Evolutionary conservation across 1,140 invertebrate species (phyloP), one percentile per base, ranked within the genome.

Genomic region (Drosophila leontia): DNA sequence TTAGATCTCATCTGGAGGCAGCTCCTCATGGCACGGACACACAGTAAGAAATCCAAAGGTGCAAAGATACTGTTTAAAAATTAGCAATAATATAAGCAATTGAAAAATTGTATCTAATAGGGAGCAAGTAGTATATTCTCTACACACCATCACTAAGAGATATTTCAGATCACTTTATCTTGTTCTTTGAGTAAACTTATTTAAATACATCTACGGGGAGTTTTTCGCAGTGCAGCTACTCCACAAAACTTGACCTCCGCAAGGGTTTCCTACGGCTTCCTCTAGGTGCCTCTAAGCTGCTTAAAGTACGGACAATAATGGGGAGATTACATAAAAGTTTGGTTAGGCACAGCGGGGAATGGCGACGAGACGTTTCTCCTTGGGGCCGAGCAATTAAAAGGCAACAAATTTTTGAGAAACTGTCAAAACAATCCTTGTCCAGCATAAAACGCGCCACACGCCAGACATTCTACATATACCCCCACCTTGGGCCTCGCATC

Each of bases 331-430:
- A 67, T 59, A 78, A 82, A 85, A 70, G 62, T 79, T 74, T 60
- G 53, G 32, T 26, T 60, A 23, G 37, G 47, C 69, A 37, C 56
- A 42, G 69, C 68, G 45, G 67, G 68, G 32, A 3, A n/a, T 23
- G 19, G 45, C 34, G 26, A 37, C 13, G 50, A 11, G 34, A 35
- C 7, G 35, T 53, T 13, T 7, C 50, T 37, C 35, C 41, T 19
- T 26, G 15, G 42, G 39, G 58, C 53, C 29, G 41, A 47, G 72
- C 83, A 87, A 88, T 84, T 87, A 84, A 88, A 87, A 88, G 35
- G 48, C 85, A 65, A 87, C 83, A 88, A 87, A 83, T 88, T 80
- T 87, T 88, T 84, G 67, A 88, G 70, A 87, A 90, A 68, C 77
- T 88, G 83, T 87, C 84, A 87, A 88, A 87, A 87, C 78, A 87